Evolutionary conservation across 2,888 invertebrate species (phyloP).

Genomic region (Choristoneura rosaceana): DNA sequence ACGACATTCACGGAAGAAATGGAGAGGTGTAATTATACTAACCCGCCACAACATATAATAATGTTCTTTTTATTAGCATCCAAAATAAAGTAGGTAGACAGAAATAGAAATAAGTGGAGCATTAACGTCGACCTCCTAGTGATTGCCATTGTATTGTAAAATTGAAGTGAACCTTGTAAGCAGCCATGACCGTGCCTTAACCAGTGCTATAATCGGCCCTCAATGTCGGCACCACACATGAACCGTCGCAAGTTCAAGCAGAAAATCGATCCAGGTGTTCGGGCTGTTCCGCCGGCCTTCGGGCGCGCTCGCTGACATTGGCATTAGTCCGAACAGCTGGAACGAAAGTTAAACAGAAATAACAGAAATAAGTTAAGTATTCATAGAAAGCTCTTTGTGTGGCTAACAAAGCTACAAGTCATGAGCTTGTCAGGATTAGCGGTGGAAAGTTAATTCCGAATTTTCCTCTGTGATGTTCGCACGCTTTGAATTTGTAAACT

Average conservation of each 20-base stretch:
- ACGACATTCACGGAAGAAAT: neutral
- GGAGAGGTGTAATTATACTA: too few relatives aligned
- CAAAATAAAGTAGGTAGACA: neutral
- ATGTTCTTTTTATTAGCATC: neutral
- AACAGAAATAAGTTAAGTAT: slow-evolving; percentile 50
- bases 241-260: slow-evolving; percentile 67
- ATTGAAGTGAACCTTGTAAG: slow-evolving; percentile 48
- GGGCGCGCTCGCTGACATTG: slow-evolving; percentile 56
- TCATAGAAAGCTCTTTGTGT: slow-evolving; percentile 46
- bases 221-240: slow-evolving; percentile 56
- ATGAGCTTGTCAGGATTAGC: slow-evolving; percentile 28
- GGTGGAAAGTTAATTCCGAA: slow-evolving; percentile 28
- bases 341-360: slow-evolving; percentile 45
- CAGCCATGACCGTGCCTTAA: slow-evolving; percentile 60
- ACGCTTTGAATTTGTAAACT: slow-evolving; percentile 22
- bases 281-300: slow-evolving; percentile 55
- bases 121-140: slow-evolving; percentile 9
- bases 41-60: neutral
- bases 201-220: slow-evolving; percentile 51
- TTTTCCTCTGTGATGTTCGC: slow-evolving; percentile 12
- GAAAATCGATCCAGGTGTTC: slow-evolving; percentile 71
- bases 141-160: slow-evolving; percentile 27
- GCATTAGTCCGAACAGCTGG: slow-evolving; percentile 51
- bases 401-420: slow-evolving; percentile 41
- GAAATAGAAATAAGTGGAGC: slow-evolving; percentile 16